Evolutionary conservation across 2,888 invertebrate genomes (phyloP).

Genomic region (Acronicta aceris): DNA sequence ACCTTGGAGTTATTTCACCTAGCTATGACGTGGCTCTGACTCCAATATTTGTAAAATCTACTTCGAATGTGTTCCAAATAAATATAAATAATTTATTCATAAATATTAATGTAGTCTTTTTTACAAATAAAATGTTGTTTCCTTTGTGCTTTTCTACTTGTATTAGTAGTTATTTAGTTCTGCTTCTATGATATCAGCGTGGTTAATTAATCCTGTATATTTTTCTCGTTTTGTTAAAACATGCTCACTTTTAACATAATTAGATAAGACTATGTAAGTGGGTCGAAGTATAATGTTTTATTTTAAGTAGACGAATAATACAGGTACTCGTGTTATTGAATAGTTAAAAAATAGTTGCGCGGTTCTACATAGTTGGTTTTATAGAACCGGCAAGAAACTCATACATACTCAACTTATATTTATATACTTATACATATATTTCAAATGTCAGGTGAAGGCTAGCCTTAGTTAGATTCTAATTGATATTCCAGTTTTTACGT

Average conservation of each 20-base stretch:
- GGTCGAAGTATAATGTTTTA: too few relatives aligned
- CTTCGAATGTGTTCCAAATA: constrained; percentile 6
- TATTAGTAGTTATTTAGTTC: constrained; percentile 22
- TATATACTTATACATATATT: neutral
- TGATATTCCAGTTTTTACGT: neutral
- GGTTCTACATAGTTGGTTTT: too few relatives aligned
- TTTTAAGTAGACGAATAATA: too few relatives aligned
- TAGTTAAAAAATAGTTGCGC: neutral
- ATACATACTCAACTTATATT: too few relatives aligned
- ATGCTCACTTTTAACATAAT: neutral
- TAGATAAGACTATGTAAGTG: too few relatives aligned
- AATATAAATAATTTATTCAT: neutral
- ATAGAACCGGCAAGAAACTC: too few relatives aligned
- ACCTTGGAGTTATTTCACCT: neutral
- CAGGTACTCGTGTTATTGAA: neutral
- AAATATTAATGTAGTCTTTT: neutral
- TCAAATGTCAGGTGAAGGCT: constrained; percentile 19
- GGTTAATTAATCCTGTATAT: constrained; percentile 34
- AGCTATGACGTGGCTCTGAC: neutral
- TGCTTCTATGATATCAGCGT: constrained; percentile 36
- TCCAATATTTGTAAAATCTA: neutral
- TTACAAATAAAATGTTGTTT: constrained; percentile 1
- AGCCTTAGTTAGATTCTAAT: constrained; percentile 1
- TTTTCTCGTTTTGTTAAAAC: constrained; percentile 11
- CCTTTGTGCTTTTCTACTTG: constrained; percentile 22